Evolutionary conservation across 2,797 vertebrate species (phyloP).

Genomic region (Coendou prehensilis): DNA sequence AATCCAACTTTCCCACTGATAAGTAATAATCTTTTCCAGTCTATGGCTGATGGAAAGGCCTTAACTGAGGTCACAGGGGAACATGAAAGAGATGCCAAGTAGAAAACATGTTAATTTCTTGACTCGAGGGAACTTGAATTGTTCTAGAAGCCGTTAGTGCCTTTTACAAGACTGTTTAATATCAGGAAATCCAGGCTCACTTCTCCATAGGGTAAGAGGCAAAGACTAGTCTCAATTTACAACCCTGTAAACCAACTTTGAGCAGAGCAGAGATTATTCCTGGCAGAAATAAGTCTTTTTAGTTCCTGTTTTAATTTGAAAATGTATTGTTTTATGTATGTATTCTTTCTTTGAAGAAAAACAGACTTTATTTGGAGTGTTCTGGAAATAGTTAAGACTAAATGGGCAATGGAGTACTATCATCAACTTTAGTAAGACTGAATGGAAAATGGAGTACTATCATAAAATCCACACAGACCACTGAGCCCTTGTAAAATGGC

Average conservation of each 20-base stretch:
- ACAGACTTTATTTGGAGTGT: slow-evolving; percentile 34
- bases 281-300: slow-evolving; percentile 58
- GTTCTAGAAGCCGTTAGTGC: slow-evolving; percentile 72
- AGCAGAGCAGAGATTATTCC: slow-evolving; percentile 65
- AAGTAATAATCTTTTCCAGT: background rate
- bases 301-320: slow-evolving; percentile 66
- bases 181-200: slow-evolving; percentile 78
- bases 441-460: background rate
- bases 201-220: slow-evolving; percentile 56
- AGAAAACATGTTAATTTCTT: slow-evolving; percentile 74
- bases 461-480: slow-evolving; percentile 5
- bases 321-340: slow-evolving; percentile 24
- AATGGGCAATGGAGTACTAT: background rate
- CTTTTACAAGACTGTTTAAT: slow-evolving; percentile 70
- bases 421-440: background rate
- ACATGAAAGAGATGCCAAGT: slow-evolving; percentile 54
- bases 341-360: slow-evolving; percentile 69
- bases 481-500: background rate
- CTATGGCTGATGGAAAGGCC: slow-evolving; percentile 34
- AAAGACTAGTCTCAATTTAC: slow-evolving; percentile 77
- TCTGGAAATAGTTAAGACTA: slow-evolving; percentile 65
- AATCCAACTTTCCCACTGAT: background rate
- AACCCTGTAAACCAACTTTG: slow-evolving; percentile 57
- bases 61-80: slow-evolving; percentile 66
- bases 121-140: slow-evolving; percentile 67